Conservation (phyloP, 1,140 invertebrate genomes). For the Tetragonula clypearis region DNA sequence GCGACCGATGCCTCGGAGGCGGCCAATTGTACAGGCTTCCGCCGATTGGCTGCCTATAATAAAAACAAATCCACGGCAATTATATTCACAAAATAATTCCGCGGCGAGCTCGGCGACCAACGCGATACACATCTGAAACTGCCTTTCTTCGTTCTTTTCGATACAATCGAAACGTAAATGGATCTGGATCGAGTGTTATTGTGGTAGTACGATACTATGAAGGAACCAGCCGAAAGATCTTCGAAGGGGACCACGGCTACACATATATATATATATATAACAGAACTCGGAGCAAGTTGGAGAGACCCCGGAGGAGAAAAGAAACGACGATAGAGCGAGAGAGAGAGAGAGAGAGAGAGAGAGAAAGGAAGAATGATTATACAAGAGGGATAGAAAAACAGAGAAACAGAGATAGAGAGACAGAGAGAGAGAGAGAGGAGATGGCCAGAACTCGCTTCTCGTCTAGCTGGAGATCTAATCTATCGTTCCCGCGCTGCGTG, state of each 20-base stretch:
- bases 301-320: neutral
- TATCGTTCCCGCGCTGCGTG: constrained; percentile 80
- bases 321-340: neutral
- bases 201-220: constrained; percentile 47
- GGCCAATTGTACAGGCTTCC: neutral
- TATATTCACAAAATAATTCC: constrained; percentile 52
- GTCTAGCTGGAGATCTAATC: constrained; percentile 80
- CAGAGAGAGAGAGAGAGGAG: constrained; percentile 27
- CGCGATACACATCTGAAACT: constrained; percentile 35
- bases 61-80: constrained; percentile 50
- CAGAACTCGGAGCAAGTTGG: neutral
- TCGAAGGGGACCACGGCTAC: neutral
- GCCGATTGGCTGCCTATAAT: neutral
- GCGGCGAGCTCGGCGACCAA: neutral
- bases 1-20: no score
- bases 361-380: constrained; percentile 9
- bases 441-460: constrained; percentile 64
- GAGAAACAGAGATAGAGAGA: constrained; percentile 2
- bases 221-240: constrained; percentile 31
- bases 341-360: constrained; percentile 8
- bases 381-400: constrained; percentile 15
- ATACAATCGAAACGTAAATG: constrained; percentile 56
- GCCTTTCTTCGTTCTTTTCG: constrained; percentile 37
- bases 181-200: constrained; percentile 61
- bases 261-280: neutral